Evolutionary conservation across 2,888 invertebrate species (phyloP).

Genomic region (Mycalesis mineus): DNA sequence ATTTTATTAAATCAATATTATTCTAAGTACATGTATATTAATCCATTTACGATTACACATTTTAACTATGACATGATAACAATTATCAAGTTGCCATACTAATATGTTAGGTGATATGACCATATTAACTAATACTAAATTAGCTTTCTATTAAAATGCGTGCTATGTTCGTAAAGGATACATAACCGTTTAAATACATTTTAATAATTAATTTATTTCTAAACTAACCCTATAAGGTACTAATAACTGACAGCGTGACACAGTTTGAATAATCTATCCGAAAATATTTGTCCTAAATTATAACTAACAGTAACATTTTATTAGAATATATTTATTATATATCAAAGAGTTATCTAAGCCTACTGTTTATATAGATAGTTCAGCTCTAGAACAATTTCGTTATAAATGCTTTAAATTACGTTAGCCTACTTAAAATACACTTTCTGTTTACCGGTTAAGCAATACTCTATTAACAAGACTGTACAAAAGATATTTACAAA

Average conservation of each 20-base stretch:
- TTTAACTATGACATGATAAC: background rate
- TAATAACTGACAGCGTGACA: conserved; percentile 36
- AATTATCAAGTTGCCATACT: background rate
- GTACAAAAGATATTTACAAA: conserved; percentile 65
- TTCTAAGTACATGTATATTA: background rate
- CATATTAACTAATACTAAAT: conserved; percentile 7
- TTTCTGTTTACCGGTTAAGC: conserved; percentile 50
- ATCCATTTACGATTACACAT: background rate
- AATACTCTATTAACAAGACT: conserved; percentile 50
- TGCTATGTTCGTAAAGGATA: conserved; percentile 37
- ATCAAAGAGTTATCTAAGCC: conserved; percentile 27
- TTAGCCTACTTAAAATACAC: conserved; percentile 40
- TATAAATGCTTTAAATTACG: conserved; percentile 27
- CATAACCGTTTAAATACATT: conserved; percentile 38
- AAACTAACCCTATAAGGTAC: conserved; percentile 19
- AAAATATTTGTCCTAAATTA: conserved; percentile 58
- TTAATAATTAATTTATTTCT: conserved; percentile 15
- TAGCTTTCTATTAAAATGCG: conserved; percentile 14
- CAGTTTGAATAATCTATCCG: conserved; percentile 61
- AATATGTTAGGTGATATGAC: conserved; percentile 2
- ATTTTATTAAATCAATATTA: conserved; percentile 15
- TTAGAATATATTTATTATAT: conserved; percentile 21
- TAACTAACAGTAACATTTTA: conserved; percentile 26
- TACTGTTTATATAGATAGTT: conserved; percentile 25
- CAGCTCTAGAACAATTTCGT: conserved; percentile 24